A percentile compares a stretch with the other conserved stretches of the same genome.
These are phyloP conservation scores for Zygothrica quintamaculata DNA, from an alignment of 2,888 invertebrate genomes.

Conservation along the genomic window DNA sequence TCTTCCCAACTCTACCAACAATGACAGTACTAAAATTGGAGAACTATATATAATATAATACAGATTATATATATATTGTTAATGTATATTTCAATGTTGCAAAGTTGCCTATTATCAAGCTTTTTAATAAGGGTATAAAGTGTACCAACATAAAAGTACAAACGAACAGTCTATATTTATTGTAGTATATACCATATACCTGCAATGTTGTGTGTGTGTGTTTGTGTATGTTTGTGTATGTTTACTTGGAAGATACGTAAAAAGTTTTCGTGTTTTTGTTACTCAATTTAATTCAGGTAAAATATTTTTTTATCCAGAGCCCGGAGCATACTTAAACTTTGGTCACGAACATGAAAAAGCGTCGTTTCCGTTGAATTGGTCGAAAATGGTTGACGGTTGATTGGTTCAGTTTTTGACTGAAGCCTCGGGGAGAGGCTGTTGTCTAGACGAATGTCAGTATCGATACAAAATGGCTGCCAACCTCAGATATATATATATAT, in stretches of 20 bases:
- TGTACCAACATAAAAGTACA: slow-evolving; percentile 33
- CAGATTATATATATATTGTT: too few relatives aligned
- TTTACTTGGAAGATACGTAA: slow-evolving; percentile 37
- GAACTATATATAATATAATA: too few relatives aligned
- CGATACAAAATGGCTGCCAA: slow-evolving; percentile 68
- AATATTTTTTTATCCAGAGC: slow-evolving; percentile 57
- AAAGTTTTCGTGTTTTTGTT: slow-evolving; percentile 79
- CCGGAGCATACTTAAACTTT: slow-evolving; percentile 60
- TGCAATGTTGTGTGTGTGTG: slow-evolving; percentile 13
- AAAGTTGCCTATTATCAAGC: too few relatives aligned
- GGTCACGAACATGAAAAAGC: slow-evolving; percentile 78
- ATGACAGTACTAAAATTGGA: too few relatives aligned
- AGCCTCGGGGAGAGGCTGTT: slow-evolving; percentile 30
- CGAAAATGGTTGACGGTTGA: slow-evolving; percentile 78
- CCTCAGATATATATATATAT: slow-evolving; percentile 12
- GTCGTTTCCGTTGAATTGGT: slow-evolving; percentile 75
- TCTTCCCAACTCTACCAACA: too few relatives aligned
- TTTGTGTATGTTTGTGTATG: slow-evolving; percentile 13
- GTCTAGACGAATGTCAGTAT: slow-evolving; percentile 51
- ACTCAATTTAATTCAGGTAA: slow-evolving; percentile 83
- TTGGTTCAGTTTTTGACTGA: slow-evolving; percentile 67
- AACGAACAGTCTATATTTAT: slow-evolving; percentile 3
- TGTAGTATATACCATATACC: slow-evolving; percentile 17
- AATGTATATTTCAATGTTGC: too few relatives aligned
- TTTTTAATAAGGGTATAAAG: slow-evolving; percentile 25